These are phyloP conservation scores for Salvelinus sp. DNA, from an alignment of 2,113 vertebrate species.

Conservation along the genomic window DNA sequence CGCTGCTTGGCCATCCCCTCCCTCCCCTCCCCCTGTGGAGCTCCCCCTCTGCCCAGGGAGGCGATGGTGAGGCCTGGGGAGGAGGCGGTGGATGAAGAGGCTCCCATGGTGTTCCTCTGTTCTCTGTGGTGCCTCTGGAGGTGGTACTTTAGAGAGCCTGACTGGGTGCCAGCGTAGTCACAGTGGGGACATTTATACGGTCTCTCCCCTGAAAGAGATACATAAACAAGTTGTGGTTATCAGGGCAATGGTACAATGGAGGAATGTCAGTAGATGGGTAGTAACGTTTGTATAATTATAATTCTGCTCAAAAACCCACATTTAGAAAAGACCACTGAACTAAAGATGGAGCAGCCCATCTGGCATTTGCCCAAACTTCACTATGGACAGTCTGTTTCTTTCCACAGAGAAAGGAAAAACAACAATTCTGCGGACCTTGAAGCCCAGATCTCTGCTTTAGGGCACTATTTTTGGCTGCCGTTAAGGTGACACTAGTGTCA, in stretches of 20 bases:
- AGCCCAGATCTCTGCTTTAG: too few relatives aligned
- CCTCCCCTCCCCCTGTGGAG: conserved; percentile 15
- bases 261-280: too few relatives aligned
- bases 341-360: too few relatives aligned
- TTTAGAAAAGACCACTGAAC: too few relatives aligned
- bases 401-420: too few relatives aligned
- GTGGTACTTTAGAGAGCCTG: conserved; percentile 90
- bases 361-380: too few relatives aligned
- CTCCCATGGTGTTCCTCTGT: conserved; percentile 79
- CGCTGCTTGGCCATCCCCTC: conserved; percentile 53
- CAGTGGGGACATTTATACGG: conserved; percentile 95
- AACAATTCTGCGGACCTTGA: too few relatives aligned
- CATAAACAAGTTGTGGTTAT: not conserved
- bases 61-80: conserved; percentile 57
- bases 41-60: conserved; percentile 47
- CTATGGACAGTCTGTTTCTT: too few relatives aligned
- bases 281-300: too few relatives aligned
- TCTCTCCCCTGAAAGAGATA: conserved; percentile 78
- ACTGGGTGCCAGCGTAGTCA: conserved; percentile 91
- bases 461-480: too few relatives aligned
- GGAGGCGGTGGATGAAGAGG: conserved; percentile 39
- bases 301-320: too few relatives aligned
- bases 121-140: conserved; percentile 89
- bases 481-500: too few relatives aligned
- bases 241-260: not conserved